Evolutionary conservation across 2,113 vertebrate genomes (phyloP), one percentile per base, ranked within the genome.

Genomic region (Oxygymnocypris stewartii): DNA sequence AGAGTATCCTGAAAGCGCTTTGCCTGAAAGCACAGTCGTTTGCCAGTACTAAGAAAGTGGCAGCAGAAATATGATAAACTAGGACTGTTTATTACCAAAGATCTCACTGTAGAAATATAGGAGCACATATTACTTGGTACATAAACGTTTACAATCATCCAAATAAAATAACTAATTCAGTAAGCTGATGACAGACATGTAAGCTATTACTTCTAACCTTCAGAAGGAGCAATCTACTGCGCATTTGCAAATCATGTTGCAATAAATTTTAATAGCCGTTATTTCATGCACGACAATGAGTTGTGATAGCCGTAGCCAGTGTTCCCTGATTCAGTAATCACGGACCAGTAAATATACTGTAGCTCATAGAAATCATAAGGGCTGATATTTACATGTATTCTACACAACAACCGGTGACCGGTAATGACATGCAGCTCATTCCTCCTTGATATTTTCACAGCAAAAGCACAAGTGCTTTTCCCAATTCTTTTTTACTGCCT

Each of bases 391-490:
- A 8, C 59, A 25, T 81, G 35, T 40, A 44, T 23, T 75, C 11
- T 42, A 65, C 61, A 23, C 18, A 69, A 35, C n/a, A 47, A 67
- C 18, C 6, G 2, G 20, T 23, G 47, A 67, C 18, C 6, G 2
- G 20, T 12, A 25, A 25, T 47, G 40, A 16, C 63, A 51, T 35
- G 51, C 51, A 51, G 28, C 76, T 78, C 18, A 51, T 23, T 2
- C 54, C 4, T 11, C 57, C 31, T n/a, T 54, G 18, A 51, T 23
- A 82, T 49, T 67, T 69, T 82, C 82, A 88, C 35, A 82, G 85
- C 69, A 71, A 81, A 80, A 87, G 79, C 84, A 85, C n/a, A 61
- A 76, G 44, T 49, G 61, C 59, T 63, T 82, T 84, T 78, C 47
- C 47, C 25, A 61, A 28, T 82, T 76, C 14, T 35, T 40, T 49